These are phyloP conservation scores for Sitta carolinensis DNA, from an alignment of 2,797 vertebrate genomes.

Conservation along the genomic window DNA sequence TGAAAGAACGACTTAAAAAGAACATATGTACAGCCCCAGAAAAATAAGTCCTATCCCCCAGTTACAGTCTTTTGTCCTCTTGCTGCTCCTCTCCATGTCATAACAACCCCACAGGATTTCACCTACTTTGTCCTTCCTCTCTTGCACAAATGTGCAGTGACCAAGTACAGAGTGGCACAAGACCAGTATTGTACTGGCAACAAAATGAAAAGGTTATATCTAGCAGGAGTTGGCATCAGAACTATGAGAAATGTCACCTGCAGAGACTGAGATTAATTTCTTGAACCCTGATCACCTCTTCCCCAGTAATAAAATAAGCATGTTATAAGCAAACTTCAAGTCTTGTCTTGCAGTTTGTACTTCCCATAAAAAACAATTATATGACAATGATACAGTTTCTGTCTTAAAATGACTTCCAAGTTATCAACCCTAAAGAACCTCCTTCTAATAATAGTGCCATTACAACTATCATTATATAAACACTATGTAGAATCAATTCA, in stretches of 20 bases:
- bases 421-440: background rate
- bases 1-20: background rate
- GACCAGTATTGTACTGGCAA: background rate
- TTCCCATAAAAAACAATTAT: background rate
- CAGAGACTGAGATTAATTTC: constrained; percentile 38
- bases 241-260: constrained; percentile 14
- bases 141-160: background rate
- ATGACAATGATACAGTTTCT: background rate
- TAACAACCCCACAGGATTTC: background rate
- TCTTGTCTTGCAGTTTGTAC: background rate
- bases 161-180: background rate
- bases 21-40: background rate
- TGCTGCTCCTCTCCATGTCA: background rate
- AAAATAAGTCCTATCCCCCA: background rate
- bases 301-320: background rate
- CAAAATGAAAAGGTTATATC: constrained; percentile 28
- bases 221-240: constrained; percentile 31
- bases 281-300: background rate
- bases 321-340: background rate
- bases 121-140: background rate
- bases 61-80: background rate
- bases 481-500: background rate
- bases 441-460: background rate
- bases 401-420: background rate
- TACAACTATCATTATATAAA: background rate